Conservation (phyloP, 1,140 invertebrate genomes). For the Drosophila kepulauana region DNA sequence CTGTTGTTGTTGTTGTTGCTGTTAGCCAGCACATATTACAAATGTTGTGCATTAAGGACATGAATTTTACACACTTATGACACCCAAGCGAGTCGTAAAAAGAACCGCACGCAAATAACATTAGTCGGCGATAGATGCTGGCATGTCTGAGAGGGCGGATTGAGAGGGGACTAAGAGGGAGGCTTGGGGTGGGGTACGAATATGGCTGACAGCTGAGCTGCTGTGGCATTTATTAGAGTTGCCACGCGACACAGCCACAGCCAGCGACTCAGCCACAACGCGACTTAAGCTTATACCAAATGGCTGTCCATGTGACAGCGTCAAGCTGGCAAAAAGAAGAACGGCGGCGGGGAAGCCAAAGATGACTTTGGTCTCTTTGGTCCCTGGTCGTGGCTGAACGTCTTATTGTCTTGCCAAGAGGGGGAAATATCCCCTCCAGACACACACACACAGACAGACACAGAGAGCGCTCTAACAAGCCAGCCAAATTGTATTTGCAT, state of each 20-base stretch:
- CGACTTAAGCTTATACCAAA: slow-evolving; percentile 77
- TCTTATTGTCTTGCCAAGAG: slow-evolving; percentile 73
- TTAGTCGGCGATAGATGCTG: slow-evolving; percentile 57
- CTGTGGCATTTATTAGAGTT: slow-evolving; percentile 78
- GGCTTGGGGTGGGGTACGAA: slow-evolving; percentile 2
- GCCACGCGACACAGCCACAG: slow-evolving; percentile 63
- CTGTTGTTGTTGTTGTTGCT: slow-evolving; percentile 8
- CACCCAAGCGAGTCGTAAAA: slow-evolving; percentile 76
- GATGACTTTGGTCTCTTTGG: slow-evolving; percentile 32
- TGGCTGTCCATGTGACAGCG: slow-evolving; percentile 75
- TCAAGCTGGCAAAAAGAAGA: slow-evolving; percentile 17
- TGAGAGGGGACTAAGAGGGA: neutral
- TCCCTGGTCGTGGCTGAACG: slow-evolving; percentile 31
- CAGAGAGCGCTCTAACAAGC: slow-evolving; percentile 59
- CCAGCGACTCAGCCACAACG: slow-evolving; percentile 51
- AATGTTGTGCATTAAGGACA: slow-evolving; percentile 79
- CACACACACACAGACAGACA: neutral
- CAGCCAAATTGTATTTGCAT: slow-evolving; percentile 83
- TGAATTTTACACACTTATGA: slow-evolving; percentile 81
- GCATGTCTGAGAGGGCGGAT: neutral
- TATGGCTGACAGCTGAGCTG: slow-evolving; percentile 65
- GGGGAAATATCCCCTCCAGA: slow-evolving; percentile 33
- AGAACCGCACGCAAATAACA: slow-evolving; percentile 76
- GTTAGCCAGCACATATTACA: slow-evolving; percentile 58
- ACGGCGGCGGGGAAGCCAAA: neutral